Percentiles rank a stretch among this genome's conserved stretches.
These are phyloP conservation scores for Laupala kohalensis DNA, from an alignment of 1,140 invertebrate genomes.

Conservation along the genomic window DNA sequence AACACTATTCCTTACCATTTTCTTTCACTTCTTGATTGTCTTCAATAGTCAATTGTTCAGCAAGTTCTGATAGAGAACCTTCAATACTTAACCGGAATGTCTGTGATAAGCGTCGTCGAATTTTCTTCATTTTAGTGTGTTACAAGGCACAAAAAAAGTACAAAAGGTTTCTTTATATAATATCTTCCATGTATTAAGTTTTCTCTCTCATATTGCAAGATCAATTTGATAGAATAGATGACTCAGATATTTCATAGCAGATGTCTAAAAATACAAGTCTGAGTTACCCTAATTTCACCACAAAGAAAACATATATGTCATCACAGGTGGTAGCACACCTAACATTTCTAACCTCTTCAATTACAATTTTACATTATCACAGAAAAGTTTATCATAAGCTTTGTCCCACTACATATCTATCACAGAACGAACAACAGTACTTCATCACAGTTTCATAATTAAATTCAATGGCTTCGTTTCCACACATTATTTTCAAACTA, in stretches of 20 bases:
- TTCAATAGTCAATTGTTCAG: conserved; percentile 33
- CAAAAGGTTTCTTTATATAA: too few relatives aligned
- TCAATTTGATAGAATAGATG: neutral
- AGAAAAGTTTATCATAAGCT: neutral
- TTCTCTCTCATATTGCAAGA: neutral
- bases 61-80: conserved; percentile 33
- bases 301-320: neutral
- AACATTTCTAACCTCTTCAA: neutral
- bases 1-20: conserved; percentile 30
- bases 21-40: conserved; percentile 29
- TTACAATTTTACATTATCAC: neutral
- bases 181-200: neutral
- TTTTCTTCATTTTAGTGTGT: conserved; percentile 31
- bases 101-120: conserved; percentile 34
- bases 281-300: neutral
- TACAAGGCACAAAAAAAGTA: conserved; percentile 12
- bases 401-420: neutral
- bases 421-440: neutral
- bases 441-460: neutral
- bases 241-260: neutral
- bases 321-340: neutral
- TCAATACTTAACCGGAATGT: conserved; percentile 32
- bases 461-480: neutral
- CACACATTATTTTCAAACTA: neutral
- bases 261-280: neutral